Percentiles rank a stretch among this genome's conserved stretches.
Evolutionary conservation across 2,113 vertebrate genomes (phyloP).

Genomic region (Ramphastos sulfuratus): DNA sequence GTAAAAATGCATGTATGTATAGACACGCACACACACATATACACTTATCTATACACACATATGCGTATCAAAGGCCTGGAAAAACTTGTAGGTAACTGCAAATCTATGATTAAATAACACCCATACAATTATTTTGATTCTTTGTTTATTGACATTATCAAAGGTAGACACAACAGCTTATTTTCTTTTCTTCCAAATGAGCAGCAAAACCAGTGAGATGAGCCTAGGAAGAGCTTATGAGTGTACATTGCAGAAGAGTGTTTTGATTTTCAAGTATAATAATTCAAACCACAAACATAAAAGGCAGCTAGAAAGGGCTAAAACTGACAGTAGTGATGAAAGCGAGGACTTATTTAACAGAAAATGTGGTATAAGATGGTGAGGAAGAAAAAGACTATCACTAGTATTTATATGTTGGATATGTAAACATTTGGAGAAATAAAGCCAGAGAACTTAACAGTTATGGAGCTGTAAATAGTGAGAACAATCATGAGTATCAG

Average conservation of each 20-base stretch:
- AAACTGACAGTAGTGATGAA: background rate
- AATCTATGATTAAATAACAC: background rate
- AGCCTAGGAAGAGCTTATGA: background rate
- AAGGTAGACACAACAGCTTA: accelerated
- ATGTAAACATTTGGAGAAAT: background rate
- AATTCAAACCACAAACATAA: background rate
- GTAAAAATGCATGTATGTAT: background rate
- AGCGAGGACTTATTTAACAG: background rate
- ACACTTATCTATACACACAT: background rate
- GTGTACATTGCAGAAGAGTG: accelerated
- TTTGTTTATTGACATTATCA: background rate
- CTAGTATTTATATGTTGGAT: background rate
- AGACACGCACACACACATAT: accelerated
- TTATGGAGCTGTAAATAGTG: background rate
- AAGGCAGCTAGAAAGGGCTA: background rate
- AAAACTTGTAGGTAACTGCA: background rate
- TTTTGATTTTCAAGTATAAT: background rate
- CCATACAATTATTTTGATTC: background rate
- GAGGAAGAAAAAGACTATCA: background rate
- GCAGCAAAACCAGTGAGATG: background rate
- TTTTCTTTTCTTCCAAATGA: background rate
- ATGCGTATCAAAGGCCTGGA: background rate
- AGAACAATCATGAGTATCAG: background rate
- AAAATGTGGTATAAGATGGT: background rate
- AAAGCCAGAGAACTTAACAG: background rate